Base-by-base conservation (phyloP, 1,140 invertebrate genomes). In the Zaprionus vittiger region DNA sequence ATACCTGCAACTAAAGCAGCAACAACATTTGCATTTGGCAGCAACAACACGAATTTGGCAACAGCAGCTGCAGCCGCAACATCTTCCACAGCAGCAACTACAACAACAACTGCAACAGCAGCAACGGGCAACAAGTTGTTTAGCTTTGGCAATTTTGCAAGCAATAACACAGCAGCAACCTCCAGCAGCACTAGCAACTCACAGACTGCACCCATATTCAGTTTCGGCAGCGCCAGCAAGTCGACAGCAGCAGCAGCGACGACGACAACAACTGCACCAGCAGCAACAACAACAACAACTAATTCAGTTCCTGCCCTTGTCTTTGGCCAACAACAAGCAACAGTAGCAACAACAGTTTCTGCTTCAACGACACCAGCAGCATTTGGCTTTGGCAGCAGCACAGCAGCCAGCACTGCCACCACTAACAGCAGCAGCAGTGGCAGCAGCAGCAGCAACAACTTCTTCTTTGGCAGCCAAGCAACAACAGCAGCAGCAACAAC, bases 341-440 rank as follows among this genome's bases (percentile, higher is more conserved):
- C 41, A 12, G 1, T 41, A 14, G 24, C 65, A 15, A 26, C 65
- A 15, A 26, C 26, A 60, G 17, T 31, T 59, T 44, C 62, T 17
- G 14, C 20, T 5, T 34, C 31, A 11, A n/a, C 65, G 12, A 62
- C 80, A 17, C 31, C 71, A 20, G 54, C 77, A 17, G 14, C 64
- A 54, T 73, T 73, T 61, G 24, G 37, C 2, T 73, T 73, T 38
- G 70, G 70, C 63, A 84, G 70, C 14, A 38, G n/a, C 31, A 4
- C 68, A 49, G 22, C 56, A 37, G 47, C 38, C 15, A 59, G 54
- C 74, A 9, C 41, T n/a, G 73, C 77, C 12, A 76, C 77, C 7
- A 7, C 11, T 9, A 14, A 1, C 12, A 28, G 22, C 26, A 47
- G 2, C 59, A 63, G 12, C 20, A 31, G 37, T 64, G 38, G 28